Percentiles rank a stretch among this genome's conserved stretches.
Conservation (phyloP, 2,888 invertebrate genomes). For the Troilus luridus region DNA sequence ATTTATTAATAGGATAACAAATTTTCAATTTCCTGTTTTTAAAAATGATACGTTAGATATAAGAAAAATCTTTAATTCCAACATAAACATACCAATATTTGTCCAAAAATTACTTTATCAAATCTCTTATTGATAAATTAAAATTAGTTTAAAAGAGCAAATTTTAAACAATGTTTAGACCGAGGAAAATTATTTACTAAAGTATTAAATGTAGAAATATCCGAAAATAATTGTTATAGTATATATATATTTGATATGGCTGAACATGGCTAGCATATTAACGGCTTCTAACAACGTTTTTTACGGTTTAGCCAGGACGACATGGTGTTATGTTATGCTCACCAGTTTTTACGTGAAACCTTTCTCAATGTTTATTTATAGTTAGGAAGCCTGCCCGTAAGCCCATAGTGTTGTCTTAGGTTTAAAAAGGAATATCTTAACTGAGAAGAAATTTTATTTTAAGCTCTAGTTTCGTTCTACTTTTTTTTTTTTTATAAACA, state of each 20-base stretch:
- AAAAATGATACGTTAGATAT: not conserved
- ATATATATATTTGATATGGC: not conserved
- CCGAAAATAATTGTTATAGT: no score
- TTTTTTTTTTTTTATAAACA: not conserved
- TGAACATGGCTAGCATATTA: not conserved
- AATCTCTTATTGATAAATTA: no score
- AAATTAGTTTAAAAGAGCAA: no score
- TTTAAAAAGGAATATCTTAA: slow-evolving; percentile 21
- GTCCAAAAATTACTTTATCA: not conserved
- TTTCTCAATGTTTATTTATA: slow-evolving; percentile 22
- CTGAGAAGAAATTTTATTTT: not conserved
- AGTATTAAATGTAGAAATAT: no score
- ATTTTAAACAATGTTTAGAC: no score
- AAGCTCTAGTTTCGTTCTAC: not conserved
- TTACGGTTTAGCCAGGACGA: not conserved
- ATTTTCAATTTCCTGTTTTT: not conserved
- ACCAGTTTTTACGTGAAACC: slow-evolving; percentile 13
- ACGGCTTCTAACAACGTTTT: not conserved
- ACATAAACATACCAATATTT: no score
- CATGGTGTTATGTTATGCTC: not conserved
- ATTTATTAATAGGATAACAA: not conserved
- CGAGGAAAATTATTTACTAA: no score
- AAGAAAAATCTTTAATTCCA: not conserved
- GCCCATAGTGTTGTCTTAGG: not conserved
- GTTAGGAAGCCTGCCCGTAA: not conserved